phyloP scores from a whole-genome alignment of 2,113 vertebrate genomes.

The Pseudonaja textilis region DNA sequence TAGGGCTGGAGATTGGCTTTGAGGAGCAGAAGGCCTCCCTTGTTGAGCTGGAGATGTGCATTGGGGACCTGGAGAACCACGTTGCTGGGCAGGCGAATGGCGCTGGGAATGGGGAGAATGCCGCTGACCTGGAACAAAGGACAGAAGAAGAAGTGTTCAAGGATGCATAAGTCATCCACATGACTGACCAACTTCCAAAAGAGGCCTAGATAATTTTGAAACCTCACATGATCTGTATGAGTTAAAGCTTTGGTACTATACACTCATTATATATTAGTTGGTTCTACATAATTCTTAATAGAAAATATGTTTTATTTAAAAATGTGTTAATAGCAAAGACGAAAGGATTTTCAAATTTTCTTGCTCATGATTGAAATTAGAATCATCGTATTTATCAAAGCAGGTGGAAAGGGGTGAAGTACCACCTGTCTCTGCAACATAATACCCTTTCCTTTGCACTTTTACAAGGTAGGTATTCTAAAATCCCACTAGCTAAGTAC shows the following conservation, averaged over 20 bases:
- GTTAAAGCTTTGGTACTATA: neutral
- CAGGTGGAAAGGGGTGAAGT: neutral
- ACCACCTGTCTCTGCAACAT: neutral
- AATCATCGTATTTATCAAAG: neutral
- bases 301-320: neutral
- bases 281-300: neutral
- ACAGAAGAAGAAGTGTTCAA: neutral
- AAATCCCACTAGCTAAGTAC: neutral
- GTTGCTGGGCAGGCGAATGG: constrained; percentile 66
- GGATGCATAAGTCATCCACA: neutral
- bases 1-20: constrained; percentile 79
- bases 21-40: constrained; percentile 75
- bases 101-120: constrained; percentile 75
- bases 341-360: neutral
- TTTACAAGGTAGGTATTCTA: neutral
- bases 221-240: neutral
- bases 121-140: constrained; percentile 76
- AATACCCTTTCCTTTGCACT: neutral
- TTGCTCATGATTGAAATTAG: neutral
- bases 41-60: constrained; percentile 75
- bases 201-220: neutral
- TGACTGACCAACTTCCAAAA: neutral
- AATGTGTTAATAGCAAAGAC: neutral
- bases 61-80: constrained; percentile 68
- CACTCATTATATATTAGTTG: neutral